A percentile compares a stretch with the other conserved stretches of the same genome.
These are phyloP conservation scores for Pseudoips prasinana DNA, from an alignment of 2,888 invertebrate species.

Conservation along the genomic window DNA sequence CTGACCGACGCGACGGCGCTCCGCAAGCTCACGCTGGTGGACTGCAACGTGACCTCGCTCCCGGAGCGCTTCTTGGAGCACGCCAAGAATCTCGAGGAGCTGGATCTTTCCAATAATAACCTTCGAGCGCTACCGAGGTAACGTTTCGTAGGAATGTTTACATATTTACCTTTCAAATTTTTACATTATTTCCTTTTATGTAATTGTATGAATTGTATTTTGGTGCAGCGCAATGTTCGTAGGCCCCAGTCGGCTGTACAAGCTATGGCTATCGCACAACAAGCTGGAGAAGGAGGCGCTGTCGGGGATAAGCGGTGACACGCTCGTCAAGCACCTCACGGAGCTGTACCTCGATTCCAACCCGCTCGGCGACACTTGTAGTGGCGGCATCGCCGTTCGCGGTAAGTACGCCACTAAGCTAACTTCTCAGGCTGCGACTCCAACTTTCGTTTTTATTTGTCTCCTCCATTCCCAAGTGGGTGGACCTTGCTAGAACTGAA, in stretches of 20 bases:
- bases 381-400: slow-evolving; percentile 19
- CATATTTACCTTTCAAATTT: too few species aligned
- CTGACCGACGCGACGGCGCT: slow-evolving; percentile 9
- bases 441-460: too few species aligned
- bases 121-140: slow-evolving; percentile 36
- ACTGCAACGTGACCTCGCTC: slow-evolving; percentile 19
- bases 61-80: slow-evolving; percentile 30
- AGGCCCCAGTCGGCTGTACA: slow-evolving; percentile 13
- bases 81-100: slow-evolving; percentile 15
- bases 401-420: slow-evolving; percentile 2
- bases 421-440: too few species aligned
- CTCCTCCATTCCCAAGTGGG: too few species aligned
- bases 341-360: slow-evolving; percentile 30
- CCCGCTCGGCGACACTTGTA: slow-evolving; percentile 35
- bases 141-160: too few species aligned
- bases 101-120: slow-evolving; percentile 32
- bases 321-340: slow-evolving; percentile 13
- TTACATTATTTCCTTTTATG: too few species aligned
- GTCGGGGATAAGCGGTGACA: slow-evolving; percentile 9
- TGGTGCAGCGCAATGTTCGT: slow-evolving; percentile 30
- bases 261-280: slow-evolving; percentile 32
- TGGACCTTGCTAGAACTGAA: too few species aligned
- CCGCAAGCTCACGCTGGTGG: slow-evolving; percentile 7
- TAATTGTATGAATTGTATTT: too few species aligned
- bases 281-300: slow-evolving; percentile 14